Evolutionary conservation across 1,140 invertebrate species (phyloP).

Genomic region (Drosophila tani): DNA sequence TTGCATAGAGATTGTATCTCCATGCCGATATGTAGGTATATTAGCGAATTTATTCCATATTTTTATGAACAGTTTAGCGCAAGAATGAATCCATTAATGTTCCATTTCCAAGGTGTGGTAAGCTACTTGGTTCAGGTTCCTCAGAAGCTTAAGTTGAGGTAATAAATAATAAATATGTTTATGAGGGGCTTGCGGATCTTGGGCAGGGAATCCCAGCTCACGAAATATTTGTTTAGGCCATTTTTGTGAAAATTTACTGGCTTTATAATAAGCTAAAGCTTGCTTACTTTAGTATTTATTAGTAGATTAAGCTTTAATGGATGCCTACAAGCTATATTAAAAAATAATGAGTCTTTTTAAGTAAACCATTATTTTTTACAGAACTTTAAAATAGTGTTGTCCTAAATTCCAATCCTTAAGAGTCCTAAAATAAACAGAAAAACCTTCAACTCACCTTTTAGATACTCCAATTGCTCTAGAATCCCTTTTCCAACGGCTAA

Average conservation of each 20-base stretch:
- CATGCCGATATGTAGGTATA: constrained; percentile 23
- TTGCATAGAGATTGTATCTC: constrained; percentile 62
- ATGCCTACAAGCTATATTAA: no score
- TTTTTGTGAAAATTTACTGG: not conserved
- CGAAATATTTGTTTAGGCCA: not conserved
- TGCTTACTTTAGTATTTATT: not conserved
- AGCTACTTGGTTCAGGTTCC: constrained; percentile 49
- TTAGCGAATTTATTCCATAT: constrained; percentile 53
- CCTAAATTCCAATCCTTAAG: not conserved
- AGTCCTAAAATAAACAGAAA: not conserved
- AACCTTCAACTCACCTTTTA: constrained; percentile 14
- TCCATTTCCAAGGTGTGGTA: constrained; percentile 54
- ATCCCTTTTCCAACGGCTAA: not conserved
- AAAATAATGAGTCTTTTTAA: not conserved
- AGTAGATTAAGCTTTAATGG: not conserved
- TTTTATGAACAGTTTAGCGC: constrained; percentile 48
- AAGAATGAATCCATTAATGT: constrained; percentile 59
- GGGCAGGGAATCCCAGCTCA: constrained; percentile 1
- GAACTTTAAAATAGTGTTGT: not conserved
- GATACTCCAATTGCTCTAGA: not conserved
- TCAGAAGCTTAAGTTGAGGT: constrained; percentile 10
- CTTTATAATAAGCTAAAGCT: not conserved
- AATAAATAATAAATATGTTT: constrained; percentile 15
- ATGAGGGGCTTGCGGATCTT: constrained; percentile 3
- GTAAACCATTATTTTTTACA: not conserved